These are phyloP conservation scores for Tipula unca DNA, from an alignment of 2,888 invertebrate species.

Conservation along the genomic window DNA sequence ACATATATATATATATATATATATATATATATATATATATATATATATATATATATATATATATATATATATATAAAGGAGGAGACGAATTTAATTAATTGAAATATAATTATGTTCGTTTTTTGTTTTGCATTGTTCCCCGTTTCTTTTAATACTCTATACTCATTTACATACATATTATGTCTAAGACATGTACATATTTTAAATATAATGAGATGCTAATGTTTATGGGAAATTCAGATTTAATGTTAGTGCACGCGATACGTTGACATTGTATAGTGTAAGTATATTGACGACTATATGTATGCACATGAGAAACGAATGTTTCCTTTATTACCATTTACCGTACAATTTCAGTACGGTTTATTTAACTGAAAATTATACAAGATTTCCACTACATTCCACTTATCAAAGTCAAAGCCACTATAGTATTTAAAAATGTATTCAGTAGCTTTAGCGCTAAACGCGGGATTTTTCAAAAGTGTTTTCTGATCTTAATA, in stretches of 20 bases:
- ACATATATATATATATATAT: too few species aligned
- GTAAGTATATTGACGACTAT: background rate
- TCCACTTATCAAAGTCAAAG: too few species aligned
- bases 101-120: background rate
- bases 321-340: too few species aligned
- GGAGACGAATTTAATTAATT: background rate
- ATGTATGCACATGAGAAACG: background rate
- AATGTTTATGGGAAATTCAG: background rate
- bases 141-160: background rate
- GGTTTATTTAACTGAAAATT: too few species aligned
- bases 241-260: background rate
- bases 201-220: background rate
- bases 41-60: too few species aligned
- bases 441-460: too few species aligned
- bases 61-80: background rate
- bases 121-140: background rate
- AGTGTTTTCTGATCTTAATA: too few species aligned
- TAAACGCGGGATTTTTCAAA: too few species aligned
- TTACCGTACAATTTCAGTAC: too few species aligned
- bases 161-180: background rate
- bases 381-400: too few species aligned
- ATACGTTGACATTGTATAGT: background rate
- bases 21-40: too few species aligned
- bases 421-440: too few species aligned
- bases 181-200: background rate